These are phyloP conservation scores for Harpalus rubripes DNA, from an alignment of 2,888 invertebrate genomes.

Conservation along the genomic window DNA sequence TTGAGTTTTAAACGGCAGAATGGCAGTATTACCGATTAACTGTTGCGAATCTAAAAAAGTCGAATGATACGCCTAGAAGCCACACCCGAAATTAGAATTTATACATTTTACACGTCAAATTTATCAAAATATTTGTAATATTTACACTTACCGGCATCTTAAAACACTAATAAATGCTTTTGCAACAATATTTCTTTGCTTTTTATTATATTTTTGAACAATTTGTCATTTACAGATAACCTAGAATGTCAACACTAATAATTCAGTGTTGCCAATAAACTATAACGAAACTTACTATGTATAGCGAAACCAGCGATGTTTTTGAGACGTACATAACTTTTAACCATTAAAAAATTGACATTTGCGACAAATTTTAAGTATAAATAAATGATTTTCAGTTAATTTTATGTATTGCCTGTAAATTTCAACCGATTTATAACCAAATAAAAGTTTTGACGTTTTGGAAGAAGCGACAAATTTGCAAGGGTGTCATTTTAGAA, in stretches of 20 bases:
- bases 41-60: conserved; percentile 87
- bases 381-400: too few species aligned
- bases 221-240: neutral
- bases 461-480: too few species aligned
- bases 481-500: too few species aligned
- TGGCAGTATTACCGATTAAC: conserved; percentile 93
- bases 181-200: neutral
- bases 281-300: neutral
- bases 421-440: too few species aligned
- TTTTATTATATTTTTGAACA: neutral
- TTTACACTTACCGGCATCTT: neutral
- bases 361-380: too few species aligned
- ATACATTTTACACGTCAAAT: neutral
- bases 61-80: conserved; percentile 95
- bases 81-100: too few species aligned
- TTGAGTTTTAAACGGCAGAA: conserved; percentile 93
- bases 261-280: neutral
- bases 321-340: too few species aligned
- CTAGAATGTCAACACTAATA: neutral
- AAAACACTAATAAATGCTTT: neutral
- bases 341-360: too few species aligned
- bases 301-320: too few species aligned
- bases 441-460: too few species aligned
- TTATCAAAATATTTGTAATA: neutral
- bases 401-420: too few species aligned